Evolutionary conservation across 2,797 vertebrate genomes (phyloP).

Genomic region (Chelon labrosus): DNA sequence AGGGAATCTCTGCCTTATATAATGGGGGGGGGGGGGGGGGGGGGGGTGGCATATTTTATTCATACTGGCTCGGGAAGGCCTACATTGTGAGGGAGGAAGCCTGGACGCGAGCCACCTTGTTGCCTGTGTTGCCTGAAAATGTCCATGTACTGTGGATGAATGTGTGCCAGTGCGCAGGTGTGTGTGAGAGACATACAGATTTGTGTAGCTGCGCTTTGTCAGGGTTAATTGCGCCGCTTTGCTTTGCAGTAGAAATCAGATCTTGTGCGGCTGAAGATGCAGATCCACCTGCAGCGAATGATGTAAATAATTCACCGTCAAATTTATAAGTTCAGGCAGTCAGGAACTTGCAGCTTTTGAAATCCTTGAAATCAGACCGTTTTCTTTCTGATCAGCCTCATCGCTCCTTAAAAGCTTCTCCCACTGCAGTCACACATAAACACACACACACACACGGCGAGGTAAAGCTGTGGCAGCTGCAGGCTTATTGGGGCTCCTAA

Average conservation of each 20-base stretch:
- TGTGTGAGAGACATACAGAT: neutral
- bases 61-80: slow-evolving; percentile 53
- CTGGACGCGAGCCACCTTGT: slow-evolving; percentile 50
- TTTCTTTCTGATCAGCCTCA: slow-evolving; percentile 48
- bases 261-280: neutral
- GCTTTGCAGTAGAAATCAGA: slow-evolving; percentile 23
- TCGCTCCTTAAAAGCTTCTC: slow-evolving; percentile 46
- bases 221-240: neutral
- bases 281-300: too few species aligned
- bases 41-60: slow-evolving; percentile 70
- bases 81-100: slow-evolving; percentile 31
- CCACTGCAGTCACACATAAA: slow-evolving; percentile 48
- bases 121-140: slow-evolving; percentile 10
- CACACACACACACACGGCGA: slow-evolving; percentile 30
- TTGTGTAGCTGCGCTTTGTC: neutral
- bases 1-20: slow-evolving; percentile 59
- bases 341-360: slow-evolving; percentile 29
- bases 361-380: slow-evolving; percentile 32
- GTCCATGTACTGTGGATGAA: neutral
- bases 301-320: too few species aligned
- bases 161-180: slow-evolving; percentile 15
- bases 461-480: slow-evolving; percentile 50
- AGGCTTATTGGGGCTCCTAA: slow-evolving; percentile 50
- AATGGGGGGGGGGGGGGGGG: too few species aligned
- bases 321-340: neutral